Conservation (phyloP, 1,140 invertebrate species). For the Chlorops oryzae region DNA sequence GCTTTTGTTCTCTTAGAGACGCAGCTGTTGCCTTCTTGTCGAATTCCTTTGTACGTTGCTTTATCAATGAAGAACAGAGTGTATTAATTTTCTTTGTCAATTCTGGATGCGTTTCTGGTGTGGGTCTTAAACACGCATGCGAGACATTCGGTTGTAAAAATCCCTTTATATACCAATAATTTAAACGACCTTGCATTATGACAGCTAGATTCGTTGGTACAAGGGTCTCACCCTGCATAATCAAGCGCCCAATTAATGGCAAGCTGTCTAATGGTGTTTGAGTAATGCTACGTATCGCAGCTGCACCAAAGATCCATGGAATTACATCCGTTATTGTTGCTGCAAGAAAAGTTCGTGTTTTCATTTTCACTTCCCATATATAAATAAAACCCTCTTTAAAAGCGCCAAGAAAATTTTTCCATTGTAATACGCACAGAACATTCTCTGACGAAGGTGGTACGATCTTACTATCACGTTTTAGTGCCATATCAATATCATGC, state of each 20-base stretch:
- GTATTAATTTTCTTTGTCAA: conserved; percentile 42
- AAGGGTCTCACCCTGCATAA: conserved; percentile 24
- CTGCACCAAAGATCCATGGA: conserved; percentile 31
- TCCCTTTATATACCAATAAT: conserved; percentile 39
- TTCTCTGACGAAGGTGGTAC: conserved; percentile 39
- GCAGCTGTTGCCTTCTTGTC: conserved; percentile 18
- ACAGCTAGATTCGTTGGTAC: conserved; percentile 33
- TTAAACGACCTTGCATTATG: conserved; percentile 39
- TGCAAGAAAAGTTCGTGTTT: conserved; percentile 26
- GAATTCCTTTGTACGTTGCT: conserved; percentile 33
- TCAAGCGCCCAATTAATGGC: conserved; percentile 32
- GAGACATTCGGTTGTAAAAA: conserved; percentile 32
- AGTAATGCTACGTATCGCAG: conserved; percentile 30
- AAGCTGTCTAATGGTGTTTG: conserved; percentile 16
- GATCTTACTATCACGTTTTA: conserved; percentile 39
- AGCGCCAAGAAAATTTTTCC: conserved; percentile 38
- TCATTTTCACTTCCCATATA: conserved; percentile 41
- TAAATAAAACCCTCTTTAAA: conserved; percentile 32
- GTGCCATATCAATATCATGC: conserved; percentile 41
- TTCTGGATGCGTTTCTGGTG: conserved; percentile 35
- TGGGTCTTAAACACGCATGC: conserved; percentile 37
- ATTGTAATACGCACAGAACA: conserved; percentile 40
- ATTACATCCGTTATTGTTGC: conserved; percentile 37
- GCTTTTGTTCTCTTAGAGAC: conserved; percentile 3
- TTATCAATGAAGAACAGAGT: conserved; percentile 34